phyloP scores from a whole-genome alignment of 2,797 vertebrate genomes.

The Poecilia gillii region DNA sequence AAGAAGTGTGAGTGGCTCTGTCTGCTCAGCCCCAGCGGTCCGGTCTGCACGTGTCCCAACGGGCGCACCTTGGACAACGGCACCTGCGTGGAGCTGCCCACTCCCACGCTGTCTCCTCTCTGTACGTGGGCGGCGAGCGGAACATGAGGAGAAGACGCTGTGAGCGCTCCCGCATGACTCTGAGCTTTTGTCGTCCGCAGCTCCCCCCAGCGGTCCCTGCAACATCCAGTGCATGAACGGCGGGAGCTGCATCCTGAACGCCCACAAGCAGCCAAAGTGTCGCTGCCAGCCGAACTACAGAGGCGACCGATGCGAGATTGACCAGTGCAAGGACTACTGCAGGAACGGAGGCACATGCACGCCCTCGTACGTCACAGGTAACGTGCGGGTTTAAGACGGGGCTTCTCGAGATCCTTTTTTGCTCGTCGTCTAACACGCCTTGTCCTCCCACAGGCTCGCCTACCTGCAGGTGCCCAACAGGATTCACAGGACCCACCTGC shows the following conservation, averaged over 20 bases:
- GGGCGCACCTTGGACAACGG: conserved; percentile 91
- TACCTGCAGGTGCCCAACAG: conserved; percentile 91
- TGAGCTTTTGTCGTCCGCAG: conserved; percentile 44
- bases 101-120: conserved; percentile 85
- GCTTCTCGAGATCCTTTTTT: background rate
- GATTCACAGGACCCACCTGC: conserved; percentile 92
- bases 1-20: conserved; percentile 98
- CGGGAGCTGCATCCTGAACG: conserved; percentile 94
- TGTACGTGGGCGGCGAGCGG: conserved; percentile 75
- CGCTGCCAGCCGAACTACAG: conserved; percentile 93
- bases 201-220: conserved; percentile 85
- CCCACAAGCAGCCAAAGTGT: conserved; percentile 93
- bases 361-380: conserved; percentile 88
- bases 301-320: conserved; percentile 90
- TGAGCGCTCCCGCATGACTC: background rate
- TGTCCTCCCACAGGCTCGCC: conserved; percentile 83
- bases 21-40: conserved; percentile 93
- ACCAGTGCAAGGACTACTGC: conserved; percentile 94
- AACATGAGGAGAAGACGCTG: background rate
- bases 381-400: background rate
- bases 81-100: conserved; percentile 88
- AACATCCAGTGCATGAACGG: conserved; percentile 89
- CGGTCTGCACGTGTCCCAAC: conserved; percentile 94
- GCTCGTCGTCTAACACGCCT: background rate
- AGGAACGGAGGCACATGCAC: conserved; percentile 94